Percentiles rank a stretch among this genome's conserved stretches.
These are phyloP conservation scores for Poeciliopsis presidionis DNA, from an alignment of 2,797 vertebrate genomes.

Conservation along the genomic window DNA sequence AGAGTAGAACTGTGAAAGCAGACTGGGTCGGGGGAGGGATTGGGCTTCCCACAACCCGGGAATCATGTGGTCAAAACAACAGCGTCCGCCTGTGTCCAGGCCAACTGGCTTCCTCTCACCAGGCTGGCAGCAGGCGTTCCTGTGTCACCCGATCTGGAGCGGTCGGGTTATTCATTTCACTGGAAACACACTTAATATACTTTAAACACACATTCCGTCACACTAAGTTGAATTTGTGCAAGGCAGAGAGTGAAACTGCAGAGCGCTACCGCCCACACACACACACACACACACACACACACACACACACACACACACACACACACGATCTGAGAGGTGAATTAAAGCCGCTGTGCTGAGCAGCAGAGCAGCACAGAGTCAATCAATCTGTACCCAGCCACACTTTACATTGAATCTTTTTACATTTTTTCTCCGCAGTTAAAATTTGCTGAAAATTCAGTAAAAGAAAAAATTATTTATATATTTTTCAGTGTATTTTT, in stretches of 20 bases:
- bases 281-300: too few species aligned
- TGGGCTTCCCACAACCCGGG: not conserved
- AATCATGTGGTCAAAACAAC: not conserved
- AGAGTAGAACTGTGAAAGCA: slow-evolving; percentile 12
- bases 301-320: not conserved
- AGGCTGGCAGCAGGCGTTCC: not conserved
- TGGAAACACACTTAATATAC: slow-evolving; percentile 35
- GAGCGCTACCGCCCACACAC: not conserved
- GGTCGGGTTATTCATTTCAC: slow-evolving; percentile 36
- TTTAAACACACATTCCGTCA: slow-evolving; percentile 45
- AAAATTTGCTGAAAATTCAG: not conserved
- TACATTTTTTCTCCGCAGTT: not conserved
- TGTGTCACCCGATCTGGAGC: slow-evolving; percentile 26
- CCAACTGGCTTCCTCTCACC: not conserved
- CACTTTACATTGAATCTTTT: not conserved
- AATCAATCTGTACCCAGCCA: not conserved
- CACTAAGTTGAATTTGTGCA: slow-evolving; percentile 19
- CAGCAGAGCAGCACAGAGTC: too few species aligned
- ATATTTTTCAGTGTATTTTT: not conserved
- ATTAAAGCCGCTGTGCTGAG: slow-evolving; percentile 30
- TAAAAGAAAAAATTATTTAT: not conserved
- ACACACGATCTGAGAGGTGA: slow-evolving; percentile 37
- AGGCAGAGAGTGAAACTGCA: slow-evolving; percentile 37
- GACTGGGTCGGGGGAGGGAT: slow-evolving; percentile 13
- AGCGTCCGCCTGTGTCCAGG: not conserved